These are phyloP conservation scores for Heliocidaris erythrogramma DNA, from an alignment of 35 echinoderm and acorn worm genomes.

Conservation along the genomic window DNA sequence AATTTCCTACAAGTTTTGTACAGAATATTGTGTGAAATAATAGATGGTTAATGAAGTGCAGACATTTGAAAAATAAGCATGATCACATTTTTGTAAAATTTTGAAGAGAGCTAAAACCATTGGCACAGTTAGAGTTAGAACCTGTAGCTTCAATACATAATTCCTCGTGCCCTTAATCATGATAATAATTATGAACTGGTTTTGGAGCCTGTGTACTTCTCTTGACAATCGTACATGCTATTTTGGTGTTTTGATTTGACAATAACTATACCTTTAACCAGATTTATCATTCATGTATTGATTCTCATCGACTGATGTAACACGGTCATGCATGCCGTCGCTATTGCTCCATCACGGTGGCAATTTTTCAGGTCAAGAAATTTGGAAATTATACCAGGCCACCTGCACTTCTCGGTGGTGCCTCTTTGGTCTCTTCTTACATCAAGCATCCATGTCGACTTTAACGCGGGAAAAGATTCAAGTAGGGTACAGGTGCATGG, in stretches of 20 bases:
- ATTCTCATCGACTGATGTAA: neutral
- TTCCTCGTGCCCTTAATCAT: no score
- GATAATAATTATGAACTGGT: no score
- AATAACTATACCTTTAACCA: neutral
- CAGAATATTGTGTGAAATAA: no score
- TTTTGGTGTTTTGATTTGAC: neutral
- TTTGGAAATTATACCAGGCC: neutral
- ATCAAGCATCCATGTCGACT: neutral
- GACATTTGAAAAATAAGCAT: no score
- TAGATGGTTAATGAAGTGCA: no score
- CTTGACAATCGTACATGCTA: no score
- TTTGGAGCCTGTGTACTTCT: no score
- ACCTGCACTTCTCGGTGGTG: neutral
- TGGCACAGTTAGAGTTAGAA: no score
- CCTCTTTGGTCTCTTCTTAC: slow-evolving; percentile 9
- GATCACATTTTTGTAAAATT: no score
- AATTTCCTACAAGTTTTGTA: no score
- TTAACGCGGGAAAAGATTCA: neutral
- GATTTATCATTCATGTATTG: neutral
- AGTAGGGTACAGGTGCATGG: neutral
- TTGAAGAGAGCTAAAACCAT: no score
- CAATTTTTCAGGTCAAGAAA: slow-evolving; percentile 6
- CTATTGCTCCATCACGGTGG: neutral
- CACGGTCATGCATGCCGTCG: neutral
- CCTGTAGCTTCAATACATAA: no score